Base-by-base conservation (phyloP, 1,140 invertebrate species). In the Drosophila insularis region DNA sequence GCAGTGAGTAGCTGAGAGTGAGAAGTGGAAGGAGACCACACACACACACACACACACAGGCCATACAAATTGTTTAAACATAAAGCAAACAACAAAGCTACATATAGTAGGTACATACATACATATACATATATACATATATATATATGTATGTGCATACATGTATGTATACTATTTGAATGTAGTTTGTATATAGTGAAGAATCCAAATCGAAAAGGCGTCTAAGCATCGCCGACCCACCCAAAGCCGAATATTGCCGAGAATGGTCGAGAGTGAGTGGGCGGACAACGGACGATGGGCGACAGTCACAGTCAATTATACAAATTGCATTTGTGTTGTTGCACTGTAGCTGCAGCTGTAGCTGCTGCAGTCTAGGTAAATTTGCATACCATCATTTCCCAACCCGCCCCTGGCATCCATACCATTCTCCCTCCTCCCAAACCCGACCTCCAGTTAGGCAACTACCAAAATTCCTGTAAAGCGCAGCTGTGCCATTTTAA, bases 261-360 rank as follows among this genome's bases (percentile, higher is more conserved):
- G 27, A 71, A 40, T 32, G 11, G 11, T 35, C 35, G 35, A 13
- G 32, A 58, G 14, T 32, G 21, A 62, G 31, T 63, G 19, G 53
- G 70, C 21, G 21, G 50, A 13, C 8, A 35, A 35, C 32, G 35
- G 35, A 4, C 35, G 35, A 58, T 19, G 35, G 78, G 68, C 56
- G 69, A 72, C 77, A 85, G 81, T 86, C 81, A 87, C 82, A 86
- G 82, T 86, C 82, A 86, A 86, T 86, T 86, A 86, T 86, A 87
- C 82, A 86, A 86, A 87, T 86, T 86, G 82, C 82, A 86, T 86
- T 87, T 82, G 80, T 76, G 67, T 79, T 74, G 75, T 75, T 63
- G 39, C 39, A 50, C 39, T 50, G 11, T 37, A 63, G 23, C 27
- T 63, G 63, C 62, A 63, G 40, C 35, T 37, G 35, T 37, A 63